Evolutionary conservation across 2,113 vertebrate genomes (phyloP), one percentile per base, ranked within the genome.

Genomic region (Cynoglossus semilaevis): DNA sequence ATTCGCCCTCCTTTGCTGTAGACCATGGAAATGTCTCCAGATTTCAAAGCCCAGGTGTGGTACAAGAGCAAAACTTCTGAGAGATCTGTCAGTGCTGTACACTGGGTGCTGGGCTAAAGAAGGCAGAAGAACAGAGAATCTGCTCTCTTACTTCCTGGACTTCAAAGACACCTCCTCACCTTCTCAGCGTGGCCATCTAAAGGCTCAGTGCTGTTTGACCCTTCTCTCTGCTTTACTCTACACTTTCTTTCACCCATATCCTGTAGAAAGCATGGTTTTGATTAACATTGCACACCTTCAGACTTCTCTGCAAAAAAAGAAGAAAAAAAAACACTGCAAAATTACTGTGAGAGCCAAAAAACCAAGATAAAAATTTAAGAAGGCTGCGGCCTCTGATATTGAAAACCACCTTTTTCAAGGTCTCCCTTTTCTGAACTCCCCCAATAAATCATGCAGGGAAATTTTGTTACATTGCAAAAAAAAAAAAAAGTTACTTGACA

Each of bases 91-190:
- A 74, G 67, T 29, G 60, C 69, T 81, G 65, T 62, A 60, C 70
- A 67, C 49, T 72, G 57, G 34, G 55, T 61, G 42, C 70, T 71
- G 81, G 62, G 70, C 69, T 69, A 67, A 82, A 81, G 81, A 80
- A 61, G 70, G 63, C 19, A 72, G 37, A 63, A 19, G 59, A 56
- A 56, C 51, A 66, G 73, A 77, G 63, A 75, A 74, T 48, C 74
- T 82, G 68, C 74, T 77, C 77, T 85, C 74, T 80, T 80, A 83
- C 85, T 88, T 87, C 88, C 87, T 89, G 86, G 67, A 89, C 89
- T 86, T 92, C 91, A 92, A 92, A 92, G 89, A 43, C 50, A 62
- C 72, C 81, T 88, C 72, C 81, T 88, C 79, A 72, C 76, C 74
- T 84, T 55, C 82, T 78, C 81, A 47, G 75, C 61, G 64, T 74